Percentiles rank a stretch among this genome's conserved stretches.
Conservation (phyloP, 2,113 vertebrate genomes). For the Hypomesus transpacificus region DNA sequence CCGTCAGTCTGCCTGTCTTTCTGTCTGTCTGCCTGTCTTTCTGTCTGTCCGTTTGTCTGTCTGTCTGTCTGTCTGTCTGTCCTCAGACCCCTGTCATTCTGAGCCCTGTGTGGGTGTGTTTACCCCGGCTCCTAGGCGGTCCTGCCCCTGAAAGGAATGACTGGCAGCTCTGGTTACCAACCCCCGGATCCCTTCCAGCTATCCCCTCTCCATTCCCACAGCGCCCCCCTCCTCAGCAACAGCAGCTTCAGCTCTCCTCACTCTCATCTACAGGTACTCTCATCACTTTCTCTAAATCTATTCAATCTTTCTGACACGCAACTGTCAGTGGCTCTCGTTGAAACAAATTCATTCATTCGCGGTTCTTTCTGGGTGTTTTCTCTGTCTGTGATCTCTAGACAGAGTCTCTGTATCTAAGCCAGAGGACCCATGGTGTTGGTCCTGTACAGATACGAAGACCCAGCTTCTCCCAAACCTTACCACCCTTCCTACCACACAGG, state of each 20-base stretch:
- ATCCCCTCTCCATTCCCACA: slow-evolving; percentile 35
- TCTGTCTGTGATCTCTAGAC: slow-evolving; percentile 28
- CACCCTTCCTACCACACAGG: slow-evolving; percentile 35
- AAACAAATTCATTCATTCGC: not conserved
- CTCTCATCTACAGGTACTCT: slow-evolving; percentile 31
- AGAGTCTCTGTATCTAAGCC: slow-evolving; percentile 38
- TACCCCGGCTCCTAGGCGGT: not conserved
- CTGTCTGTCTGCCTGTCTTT: not conserved
- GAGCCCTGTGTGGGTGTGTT: no score
- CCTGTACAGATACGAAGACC: slow-evolving; percentile 31
- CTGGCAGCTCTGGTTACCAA: slow-evolving; percentile 39
- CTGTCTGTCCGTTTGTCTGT: slow-evolving; percentile 1
- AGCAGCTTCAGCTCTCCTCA: slow-evolving; percentile 21
- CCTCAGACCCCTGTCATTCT: not conserved
- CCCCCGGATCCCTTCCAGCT: slow-evolving; percentile 37
- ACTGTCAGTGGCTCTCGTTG: not conserved
- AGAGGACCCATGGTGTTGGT: slow-evolving; percentile 31
- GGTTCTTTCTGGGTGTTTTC: not conserved
- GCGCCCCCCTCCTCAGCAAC: slow-evolving; percentile 19
- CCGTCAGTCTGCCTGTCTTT: no score
- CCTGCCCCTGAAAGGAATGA: slow-evolving; percentile 38
- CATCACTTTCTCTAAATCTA: not conserved
- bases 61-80: not conserved
- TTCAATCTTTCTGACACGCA: not conserved
- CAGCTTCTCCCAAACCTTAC: slow-evolving; percentile 33